A percentile compares a stretch with the other conserved stretches of the same genome.
Conservation (phyloP, 2,888 invertebrate species). For the Auanema sp. region DNA sequence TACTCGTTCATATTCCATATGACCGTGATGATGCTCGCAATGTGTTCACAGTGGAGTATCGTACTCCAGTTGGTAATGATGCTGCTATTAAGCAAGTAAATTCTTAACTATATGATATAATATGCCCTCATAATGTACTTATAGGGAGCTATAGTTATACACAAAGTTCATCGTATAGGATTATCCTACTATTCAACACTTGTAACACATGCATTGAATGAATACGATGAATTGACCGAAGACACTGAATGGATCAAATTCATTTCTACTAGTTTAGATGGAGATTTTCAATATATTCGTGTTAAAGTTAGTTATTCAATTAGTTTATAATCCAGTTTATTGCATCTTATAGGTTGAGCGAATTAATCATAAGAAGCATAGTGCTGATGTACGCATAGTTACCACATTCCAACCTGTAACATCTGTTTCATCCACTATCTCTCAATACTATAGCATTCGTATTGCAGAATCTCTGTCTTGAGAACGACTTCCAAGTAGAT, state of each 20-base stretch:
- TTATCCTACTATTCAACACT: conserved; percentile 53
- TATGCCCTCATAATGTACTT: background rate
- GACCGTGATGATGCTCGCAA: conserved; percentile 58
- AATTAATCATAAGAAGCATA: conserved; percentile 12
- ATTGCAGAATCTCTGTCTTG: conserved; percentile 19
- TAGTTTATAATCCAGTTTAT: background rate
- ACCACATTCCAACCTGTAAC: conserved; percentile 22
- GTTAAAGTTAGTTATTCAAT: conserved; percentile 21
- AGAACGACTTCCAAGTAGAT: conserved; percentile 12
- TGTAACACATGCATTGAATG: conserved; percentile 44
- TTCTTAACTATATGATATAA: background rate
- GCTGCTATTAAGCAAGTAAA: conserved; percentile 45
- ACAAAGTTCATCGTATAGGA: conserved; percentile 47
- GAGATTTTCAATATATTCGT: conserved; percentile 29
- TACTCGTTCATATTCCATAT: conserved; percentile 56
- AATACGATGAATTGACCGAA: conserved; percentile 53
- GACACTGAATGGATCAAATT: conserved; percentile 60
- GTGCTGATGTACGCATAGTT: conserved; percentile 28
- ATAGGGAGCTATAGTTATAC: conserved; percentile 48
- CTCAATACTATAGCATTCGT: background rate
- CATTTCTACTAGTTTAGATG: conserved; percentile 20
- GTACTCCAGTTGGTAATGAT: conserved; percentile 53
- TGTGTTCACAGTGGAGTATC: conserved; percentile 57
- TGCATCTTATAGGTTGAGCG: conserved; percentile 2
- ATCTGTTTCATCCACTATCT: background rate